Conservation (phyloP, 2,888 invertebrate species). For the Diloba caeruleocephala region DNA sequence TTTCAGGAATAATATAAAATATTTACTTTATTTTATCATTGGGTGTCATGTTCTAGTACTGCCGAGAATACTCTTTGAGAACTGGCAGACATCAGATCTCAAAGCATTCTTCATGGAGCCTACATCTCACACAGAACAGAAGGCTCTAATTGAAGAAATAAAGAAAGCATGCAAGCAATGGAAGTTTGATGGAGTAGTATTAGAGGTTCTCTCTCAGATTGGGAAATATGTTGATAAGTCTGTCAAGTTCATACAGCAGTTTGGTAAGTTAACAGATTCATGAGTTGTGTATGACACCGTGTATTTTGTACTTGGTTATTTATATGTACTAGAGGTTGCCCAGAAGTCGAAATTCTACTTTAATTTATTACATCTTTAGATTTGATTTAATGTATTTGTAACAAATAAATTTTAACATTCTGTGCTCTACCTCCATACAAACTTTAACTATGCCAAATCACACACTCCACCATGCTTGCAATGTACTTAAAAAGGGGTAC, state of each 20-base stretch:
- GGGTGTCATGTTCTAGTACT: constrained; percentile 91
- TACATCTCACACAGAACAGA: constrained; percentile 90
- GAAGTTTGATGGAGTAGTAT: constrained; percentile 96
- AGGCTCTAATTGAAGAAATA: constrained; percentile 91
- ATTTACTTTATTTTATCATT: constrained; percentile 17
- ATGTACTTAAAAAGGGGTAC: too few species aligned
- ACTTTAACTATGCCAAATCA: too few species aligned
- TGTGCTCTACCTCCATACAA: too few species aligned
- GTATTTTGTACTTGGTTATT: too few species aligned
- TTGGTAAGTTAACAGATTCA: constrained; percentile 85
- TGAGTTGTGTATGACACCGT: too few species aligned
- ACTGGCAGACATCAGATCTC: constrained; percentile 94
- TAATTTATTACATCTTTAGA: too few species aligned
- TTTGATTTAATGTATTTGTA: too few species aligned
- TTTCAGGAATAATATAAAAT: too few species aligned
- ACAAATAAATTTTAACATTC: too few species aligned
- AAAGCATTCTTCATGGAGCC: constrained; percentile 91
- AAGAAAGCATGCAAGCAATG: constrained; percentile 92
- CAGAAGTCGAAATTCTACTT: too few species aligned
- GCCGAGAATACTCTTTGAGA: constrained; percentile 96
- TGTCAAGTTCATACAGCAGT: constrained; percentile 90
- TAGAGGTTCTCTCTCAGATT: constrained; percentile 96
- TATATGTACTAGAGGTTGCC: too few species aligned
- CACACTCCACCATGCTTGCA: too few species aligned
- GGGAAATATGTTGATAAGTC: constrained; percentile 92